Conservation (phyloP, 2,113 vertebrate species). For the Sander lucioperca region DNA sequence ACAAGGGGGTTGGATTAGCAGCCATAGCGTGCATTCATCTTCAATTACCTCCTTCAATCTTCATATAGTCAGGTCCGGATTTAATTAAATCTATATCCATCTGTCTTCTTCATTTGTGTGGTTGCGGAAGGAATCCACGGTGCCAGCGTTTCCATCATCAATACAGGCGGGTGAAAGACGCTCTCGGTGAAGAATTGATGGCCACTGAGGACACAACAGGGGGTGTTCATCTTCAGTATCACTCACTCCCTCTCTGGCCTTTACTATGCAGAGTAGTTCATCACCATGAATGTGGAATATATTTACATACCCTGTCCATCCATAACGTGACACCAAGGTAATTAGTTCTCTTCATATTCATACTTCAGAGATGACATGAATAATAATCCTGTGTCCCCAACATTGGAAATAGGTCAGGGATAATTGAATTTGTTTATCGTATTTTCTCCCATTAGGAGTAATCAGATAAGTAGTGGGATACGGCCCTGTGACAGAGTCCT, state of each 20-base stretch:
- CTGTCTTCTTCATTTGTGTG: slow-evolving; percentile 76
- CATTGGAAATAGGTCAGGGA: slow-evolving; percentile 84
- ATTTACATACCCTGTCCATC: slow-evolving; percentile 76
- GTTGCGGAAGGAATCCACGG: slow-evolving; percentile 55
- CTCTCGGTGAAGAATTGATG: slow-evolving; percentile 78
- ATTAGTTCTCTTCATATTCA: slow-evolving; percentile 81
- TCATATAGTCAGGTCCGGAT: slow-evolving; percentile 76
- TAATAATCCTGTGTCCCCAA: slow-evolving; percentile 71
- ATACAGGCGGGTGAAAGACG: slow-evolving; percentile 66
- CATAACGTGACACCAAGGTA: slow-evolving; percentile 75
- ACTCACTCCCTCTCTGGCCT: slow-evolving; percentile 75
- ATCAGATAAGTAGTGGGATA: slow-evolving; percentile 78
- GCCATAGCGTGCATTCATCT: slow-evolving; percentile 67
- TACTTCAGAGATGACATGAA: slow-evolving; percentile 79
- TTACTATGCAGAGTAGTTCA: slow-evolving; percentile 69
- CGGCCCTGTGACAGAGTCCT: slow-evolving; percentile 76
- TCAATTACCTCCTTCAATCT: slow-evolving; percentile 76
- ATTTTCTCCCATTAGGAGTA: slow-evolving; percentile 82
- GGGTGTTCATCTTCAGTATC: slow-evolving; percentile 71
- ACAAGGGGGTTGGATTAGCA: slow-evolving; percentile 47
- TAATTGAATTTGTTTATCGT: slow-evolving; percentile 84
- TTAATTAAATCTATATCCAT: slow-evolving; percentile 80
- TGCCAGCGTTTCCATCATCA: slow-evolving; percentile 56
- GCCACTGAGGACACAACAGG: slow-evolving; percentile 68
- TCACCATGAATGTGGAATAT: slow-evolving; percentile 73